phyloP scores from a whole-genome alignment of 1,140 invertebrate genomes.

The Andrena cerasifolii region DNA sequence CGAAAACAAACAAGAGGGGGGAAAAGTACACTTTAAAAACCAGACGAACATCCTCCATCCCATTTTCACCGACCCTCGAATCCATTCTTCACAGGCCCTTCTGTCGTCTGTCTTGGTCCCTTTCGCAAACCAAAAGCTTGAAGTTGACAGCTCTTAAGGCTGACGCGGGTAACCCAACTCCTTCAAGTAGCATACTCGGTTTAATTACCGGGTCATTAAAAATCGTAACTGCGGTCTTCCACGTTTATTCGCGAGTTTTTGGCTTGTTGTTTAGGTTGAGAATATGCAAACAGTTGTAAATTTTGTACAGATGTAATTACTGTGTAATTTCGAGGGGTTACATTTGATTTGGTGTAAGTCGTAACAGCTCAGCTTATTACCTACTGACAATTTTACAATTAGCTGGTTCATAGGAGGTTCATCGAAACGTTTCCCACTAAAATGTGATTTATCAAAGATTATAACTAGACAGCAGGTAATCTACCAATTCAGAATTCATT shows the following conservation, averaged over 20 bases:
- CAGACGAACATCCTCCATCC: slow-evolving; percentile 49
- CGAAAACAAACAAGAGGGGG: slow-evolving; percentile 25
- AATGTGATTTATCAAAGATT: no score
- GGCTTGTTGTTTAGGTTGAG: no score
- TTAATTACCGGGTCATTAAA: slow-evolving; percentile 29
- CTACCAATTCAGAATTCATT: no score
- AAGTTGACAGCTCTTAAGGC: slow-evolving; percentile 36
- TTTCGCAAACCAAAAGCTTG: slow-evolving; percentile 11
- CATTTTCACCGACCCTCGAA: slow-evolving; percentile 41
- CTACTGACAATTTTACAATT: no score
- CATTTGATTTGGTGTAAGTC: no score
- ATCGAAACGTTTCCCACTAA: no score
- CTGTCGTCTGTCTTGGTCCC: slow-evolving; percentile 3
- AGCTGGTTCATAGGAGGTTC: no score
- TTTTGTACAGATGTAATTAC: no score
- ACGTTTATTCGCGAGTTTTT: not conserved
- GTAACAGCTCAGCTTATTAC: no score
- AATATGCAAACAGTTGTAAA: no score
- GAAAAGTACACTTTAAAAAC: slow-evolving; percentile 47
- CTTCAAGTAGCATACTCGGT: slow-evolving; percentile 16
- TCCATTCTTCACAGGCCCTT: slow-evolving; percentile 44
- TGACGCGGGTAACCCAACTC: slow-evolving; percentile 13
- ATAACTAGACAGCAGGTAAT: no score
- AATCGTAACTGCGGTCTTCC: slow-evolving; percentile 15
- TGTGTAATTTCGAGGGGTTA: no score